These are phyloP conservation scores for Pteropus rufus DNA, from an alignment of 2,797 vertebrate species.

Conservation along the genomic window DNA sequence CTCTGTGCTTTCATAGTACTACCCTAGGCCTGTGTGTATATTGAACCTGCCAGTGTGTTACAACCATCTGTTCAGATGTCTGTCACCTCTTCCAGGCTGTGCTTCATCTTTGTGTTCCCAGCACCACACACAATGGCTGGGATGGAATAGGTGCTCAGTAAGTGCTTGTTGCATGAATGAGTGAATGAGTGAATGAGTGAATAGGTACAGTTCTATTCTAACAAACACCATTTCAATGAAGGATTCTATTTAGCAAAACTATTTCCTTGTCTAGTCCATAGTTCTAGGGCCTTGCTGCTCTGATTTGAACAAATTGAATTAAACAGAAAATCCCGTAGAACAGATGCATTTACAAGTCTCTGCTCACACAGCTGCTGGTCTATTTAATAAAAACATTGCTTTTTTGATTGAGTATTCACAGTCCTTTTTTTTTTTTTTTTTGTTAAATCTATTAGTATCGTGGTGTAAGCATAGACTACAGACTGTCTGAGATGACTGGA, in stretches of 20 bases:
- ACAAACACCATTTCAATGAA: not conserved
- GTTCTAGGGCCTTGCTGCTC: constrained; percentile 48
- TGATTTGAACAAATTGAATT: constrained; percentile 72
- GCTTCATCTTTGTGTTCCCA: constrained; percentile 24
- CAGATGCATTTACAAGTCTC: constrained; percentile 69
- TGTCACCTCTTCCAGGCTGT: constrained; percentile 53
- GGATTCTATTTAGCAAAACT: constrained; percentile 47
- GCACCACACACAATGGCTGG: not conserved
- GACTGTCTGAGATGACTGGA: not conserved
- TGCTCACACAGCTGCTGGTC: constrained; percentile 70
- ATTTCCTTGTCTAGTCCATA: constrained; percentile 43
- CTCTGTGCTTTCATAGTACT: not conserved
- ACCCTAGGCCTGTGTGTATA: constrained; percentile 21
- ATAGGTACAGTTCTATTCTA: not conserved
- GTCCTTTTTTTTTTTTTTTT: constrained; percentile 22
- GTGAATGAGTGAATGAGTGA: not conserved
- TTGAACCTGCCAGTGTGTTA: constrained; percentile 53
- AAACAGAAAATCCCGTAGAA: constrained; percentile 65
- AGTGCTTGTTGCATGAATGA: not conserved
- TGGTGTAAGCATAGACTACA: not conserved
- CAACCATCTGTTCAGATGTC: constrained; percentile 68
- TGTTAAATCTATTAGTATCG: constrained; percentile 25
- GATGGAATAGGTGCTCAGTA: constrained; percentile 48
- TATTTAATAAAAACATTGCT: constrained; percentile 66
- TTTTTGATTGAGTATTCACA: constrained; percentile 65